Evolutionary conservation across 2,113 vertebrate genomes (phyloP).

Genomic region (Meriones unguiculatus): DNA sequence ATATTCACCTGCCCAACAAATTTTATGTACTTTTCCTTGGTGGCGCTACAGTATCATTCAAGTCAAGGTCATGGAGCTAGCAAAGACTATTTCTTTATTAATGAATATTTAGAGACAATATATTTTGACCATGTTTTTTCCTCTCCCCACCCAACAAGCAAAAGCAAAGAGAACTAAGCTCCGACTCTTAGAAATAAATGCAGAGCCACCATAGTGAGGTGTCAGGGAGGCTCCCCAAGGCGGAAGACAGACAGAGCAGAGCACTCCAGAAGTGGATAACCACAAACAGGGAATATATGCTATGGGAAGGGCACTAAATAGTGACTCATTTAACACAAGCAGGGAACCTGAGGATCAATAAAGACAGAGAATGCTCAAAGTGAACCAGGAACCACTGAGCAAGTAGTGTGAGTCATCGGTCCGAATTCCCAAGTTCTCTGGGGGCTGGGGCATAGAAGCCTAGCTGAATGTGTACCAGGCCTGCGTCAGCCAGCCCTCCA

Average conservation of each 20-base stretch:
- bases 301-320: not conserved
- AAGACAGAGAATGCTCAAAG: not conserved
- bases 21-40: constrained; percentile 12
- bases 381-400: not conserved
- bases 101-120: not conserved
- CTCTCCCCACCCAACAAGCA: not conserved
- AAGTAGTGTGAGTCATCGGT: not conserved
- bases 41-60: not conserved
- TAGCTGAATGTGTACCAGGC: no score
- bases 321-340: not conserved
- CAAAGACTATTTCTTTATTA: not conserved
- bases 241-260: not conserved
- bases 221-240: not conserved
- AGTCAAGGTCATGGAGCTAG: not conserved
- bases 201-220: not conserved
- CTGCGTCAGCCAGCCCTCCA: not conserved
- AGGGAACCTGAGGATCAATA: not conserved
- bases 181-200: not conserved
- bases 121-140: not conserved
- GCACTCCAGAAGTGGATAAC: not conserved
- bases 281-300: not conserved
- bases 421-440: not conserved
- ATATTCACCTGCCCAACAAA: constrained; percentile 4
- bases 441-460: no score
- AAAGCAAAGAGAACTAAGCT: not conserved